A percentile compares a stretch with the other conserved stretches of the same genome.
These are phyloP conservation scores for Mormyrops attenuatus DNA, from an alignment of 2,797 vertebrate species.

Conservation along the genomic window DNA sequence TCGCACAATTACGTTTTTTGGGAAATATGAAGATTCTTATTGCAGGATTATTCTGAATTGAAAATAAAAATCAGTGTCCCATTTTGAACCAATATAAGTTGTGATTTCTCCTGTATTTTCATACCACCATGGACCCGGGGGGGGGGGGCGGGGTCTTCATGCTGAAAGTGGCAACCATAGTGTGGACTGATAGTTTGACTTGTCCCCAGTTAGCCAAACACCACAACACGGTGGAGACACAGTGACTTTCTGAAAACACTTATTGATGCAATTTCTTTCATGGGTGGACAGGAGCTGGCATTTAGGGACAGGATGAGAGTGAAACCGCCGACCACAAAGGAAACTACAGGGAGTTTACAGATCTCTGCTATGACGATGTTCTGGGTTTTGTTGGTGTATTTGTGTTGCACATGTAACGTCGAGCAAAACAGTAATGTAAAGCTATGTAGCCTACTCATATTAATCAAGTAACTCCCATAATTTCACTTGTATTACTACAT, in stretches of 20 bases:
- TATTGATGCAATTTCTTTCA: not conserved
- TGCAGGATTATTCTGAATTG: not conserved
- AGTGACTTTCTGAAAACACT: not conserved
- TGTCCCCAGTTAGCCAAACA: not conserved
- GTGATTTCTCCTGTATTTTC: not conserved
- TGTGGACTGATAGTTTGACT: not conserved
- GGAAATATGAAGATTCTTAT: not conserved
- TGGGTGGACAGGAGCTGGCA: not conserved
- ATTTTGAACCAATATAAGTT: not conserved
- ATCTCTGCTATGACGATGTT: not conserved
- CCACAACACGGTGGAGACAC: not conserved
- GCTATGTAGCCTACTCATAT: not conserved
- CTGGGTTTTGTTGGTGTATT: not conserved
- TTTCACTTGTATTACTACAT: not conserved
- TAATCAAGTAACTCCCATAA: not conserved
- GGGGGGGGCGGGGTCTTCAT: not conserved
- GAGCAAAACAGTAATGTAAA: not conserved
- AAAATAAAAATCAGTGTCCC: not conserved
- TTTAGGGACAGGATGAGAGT: not conserved
- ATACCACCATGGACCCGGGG: not conserved
- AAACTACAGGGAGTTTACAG: not conserved
- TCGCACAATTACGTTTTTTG: not conserved
- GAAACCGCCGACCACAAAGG: not conserved
- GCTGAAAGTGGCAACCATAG: no score
- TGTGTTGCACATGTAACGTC: not conserved